phyloP scores from a whole-genome alignment of 2,888 invertebrate genomes.

The Pristionchus maxplancki region DNA sequence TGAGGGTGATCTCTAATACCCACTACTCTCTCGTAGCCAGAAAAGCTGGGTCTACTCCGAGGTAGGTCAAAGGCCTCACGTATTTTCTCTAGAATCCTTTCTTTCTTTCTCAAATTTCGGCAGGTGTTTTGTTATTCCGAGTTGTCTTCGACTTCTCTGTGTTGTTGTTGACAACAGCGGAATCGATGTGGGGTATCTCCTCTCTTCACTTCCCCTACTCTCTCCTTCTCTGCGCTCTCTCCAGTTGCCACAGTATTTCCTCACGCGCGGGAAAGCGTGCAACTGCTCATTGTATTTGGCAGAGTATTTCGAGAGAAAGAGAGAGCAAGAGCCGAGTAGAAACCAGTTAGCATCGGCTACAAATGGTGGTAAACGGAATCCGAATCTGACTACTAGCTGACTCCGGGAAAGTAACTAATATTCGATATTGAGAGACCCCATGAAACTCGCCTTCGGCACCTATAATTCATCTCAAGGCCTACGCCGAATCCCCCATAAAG shows the following conservation, averaged over 20 bases:
- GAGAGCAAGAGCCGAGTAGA: constrained; percentile 15
- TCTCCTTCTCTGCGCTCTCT: constrained; percentile 7
- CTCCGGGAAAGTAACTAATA: background rate
- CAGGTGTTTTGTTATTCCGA: background rate
- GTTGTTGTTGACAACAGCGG: constrained; percentile 33
- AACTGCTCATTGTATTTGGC: constrained; percentile 30
- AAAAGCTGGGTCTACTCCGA: too few species aligned
- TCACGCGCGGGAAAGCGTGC: constrained; percentile 3
- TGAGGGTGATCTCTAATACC: background rate
- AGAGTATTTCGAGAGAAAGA: background rate
- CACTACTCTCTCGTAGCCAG: too few species aligned
- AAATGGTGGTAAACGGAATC: background rate
- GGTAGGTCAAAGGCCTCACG: background rate
- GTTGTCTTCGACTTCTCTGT: background rate
- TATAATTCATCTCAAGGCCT: constrained; percentile 1
- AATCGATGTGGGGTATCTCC: constrained; percentile 32
- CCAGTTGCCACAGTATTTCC: background rate
- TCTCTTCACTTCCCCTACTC: background rate
- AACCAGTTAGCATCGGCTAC: background rate
- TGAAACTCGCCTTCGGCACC: background rate
- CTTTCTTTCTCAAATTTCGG: background rate
- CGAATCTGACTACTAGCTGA: background rate
- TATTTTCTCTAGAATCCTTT: background rate
- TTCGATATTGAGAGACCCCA: too few species aligned
- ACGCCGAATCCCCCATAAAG: background rate